Conservation (phyloP, 2,888 invertebrate species). For the Megalurothrips usitatus region DNA sequence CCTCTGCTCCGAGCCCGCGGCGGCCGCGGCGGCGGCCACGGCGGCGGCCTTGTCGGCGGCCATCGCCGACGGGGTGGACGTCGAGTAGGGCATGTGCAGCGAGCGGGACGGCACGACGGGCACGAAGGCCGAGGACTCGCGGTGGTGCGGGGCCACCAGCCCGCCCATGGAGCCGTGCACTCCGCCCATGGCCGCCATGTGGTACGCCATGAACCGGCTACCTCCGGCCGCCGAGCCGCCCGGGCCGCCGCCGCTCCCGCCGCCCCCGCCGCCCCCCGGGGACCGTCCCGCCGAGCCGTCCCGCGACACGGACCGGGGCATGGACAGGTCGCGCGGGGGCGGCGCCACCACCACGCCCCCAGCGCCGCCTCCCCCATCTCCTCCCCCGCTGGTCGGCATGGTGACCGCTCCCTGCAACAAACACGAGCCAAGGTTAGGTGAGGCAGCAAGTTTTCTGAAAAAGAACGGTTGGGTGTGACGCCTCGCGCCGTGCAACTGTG, state of each 20-base stretch:
- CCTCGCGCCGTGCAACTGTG: too few relatives aligned
- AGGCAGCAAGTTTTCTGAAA: too few relatives aligned
- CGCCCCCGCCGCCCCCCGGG: background rate
- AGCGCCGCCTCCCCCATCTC: background rate
- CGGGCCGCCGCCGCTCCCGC: background rate
- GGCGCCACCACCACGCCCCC: conserved; percentile 10
- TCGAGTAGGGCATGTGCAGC: conserved; percentile 60
- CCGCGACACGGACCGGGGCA: conserved; percentile 9
- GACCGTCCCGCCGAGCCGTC: conserved; percentile 12
- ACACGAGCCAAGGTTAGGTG: background rate
- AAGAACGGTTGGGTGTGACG: too few relatives aligned
- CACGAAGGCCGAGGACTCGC: conserved; percentile 80
- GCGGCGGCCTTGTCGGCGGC: conserved; percentile 35
- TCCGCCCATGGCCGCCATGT: conserved; percentile 20
- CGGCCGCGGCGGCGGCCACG: conserved; percentile 36
- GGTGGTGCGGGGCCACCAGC: conserved; percentile 38
- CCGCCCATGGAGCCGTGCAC: background rate
- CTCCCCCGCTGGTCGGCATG: conserved; percentile 25
- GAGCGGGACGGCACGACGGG: conserved; percentile 78
- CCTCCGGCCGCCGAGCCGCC: background rate
- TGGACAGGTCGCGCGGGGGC: conserved; percentile 16
- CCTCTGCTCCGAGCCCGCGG: conserved; percentile 36
- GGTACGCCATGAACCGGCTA: conserved; percentile 17
- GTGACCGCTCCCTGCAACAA: background rate
- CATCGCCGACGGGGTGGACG: conserved; percentile 29